Conservation (phyloP, 2,113 vertebrate genomes). For the Rissa tridactyla region DNA sequence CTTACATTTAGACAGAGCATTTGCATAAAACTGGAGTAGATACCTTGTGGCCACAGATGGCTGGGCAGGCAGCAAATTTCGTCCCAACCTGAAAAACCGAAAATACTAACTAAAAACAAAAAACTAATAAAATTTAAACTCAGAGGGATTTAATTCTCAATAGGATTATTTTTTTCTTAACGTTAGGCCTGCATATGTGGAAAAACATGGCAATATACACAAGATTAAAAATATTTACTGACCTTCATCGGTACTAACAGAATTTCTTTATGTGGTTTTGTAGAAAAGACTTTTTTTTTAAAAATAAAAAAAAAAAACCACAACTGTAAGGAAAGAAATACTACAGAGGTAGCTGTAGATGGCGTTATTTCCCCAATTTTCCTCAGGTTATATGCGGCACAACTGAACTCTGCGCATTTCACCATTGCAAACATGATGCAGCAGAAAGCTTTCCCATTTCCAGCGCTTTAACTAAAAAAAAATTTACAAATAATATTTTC, state of each 20-base stretch:
- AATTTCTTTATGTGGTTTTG: not conserved
- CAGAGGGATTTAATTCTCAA: not conserved
- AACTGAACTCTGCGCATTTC: not conserved
- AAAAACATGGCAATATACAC: not conserved
- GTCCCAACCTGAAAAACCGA: not conserved
- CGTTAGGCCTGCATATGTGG: not conserved
- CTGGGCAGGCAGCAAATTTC: not conserved
- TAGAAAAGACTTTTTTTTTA: not conserved
- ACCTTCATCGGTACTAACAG: not conserved
- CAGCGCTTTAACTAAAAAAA: not conserved
- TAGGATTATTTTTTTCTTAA: not conserved
- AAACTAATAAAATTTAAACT: not conserved
- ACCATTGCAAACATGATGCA: not conserved
- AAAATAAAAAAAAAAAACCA: not conserved
- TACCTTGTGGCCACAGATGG: not conserved
- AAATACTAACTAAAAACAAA: not conserved
- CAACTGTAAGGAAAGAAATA: not conserved
- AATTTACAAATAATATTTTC: not conserved
- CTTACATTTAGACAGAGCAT: not conserved
- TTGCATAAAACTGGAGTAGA: not conserved
- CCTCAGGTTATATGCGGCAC: not conserved
- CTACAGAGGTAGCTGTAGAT: not conserved
- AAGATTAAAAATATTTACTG: not conserved
- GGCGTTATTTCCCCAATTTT: constrained; percentile 28
- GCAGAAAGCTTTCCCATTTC: not conserved